Conservation (phyloP, 1,140 invertebrate genomes). For the Caenorhabditis latens region DNA sequence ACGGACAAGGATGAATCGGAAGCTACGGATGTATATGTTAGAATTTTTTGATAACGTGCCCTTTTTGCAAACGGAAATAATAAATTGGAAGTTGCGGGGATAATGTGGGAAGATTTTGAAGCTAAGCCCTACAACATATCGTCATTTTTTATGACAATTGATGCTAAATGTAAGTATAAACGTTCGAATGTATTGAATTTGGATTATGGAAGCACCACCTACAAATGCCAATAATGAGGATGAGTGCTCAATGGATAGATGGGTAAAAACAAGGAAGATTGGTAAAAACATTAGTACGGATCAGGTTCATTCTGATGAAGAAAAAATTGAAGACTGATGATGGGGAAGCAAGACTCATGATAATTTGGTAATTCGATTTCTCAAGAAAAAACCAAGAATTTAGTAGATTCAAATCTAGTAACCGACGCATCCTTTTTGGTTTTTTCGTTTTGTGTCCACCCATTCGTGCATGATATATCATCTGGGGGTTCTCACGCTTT, state of each 20-base stretch:
- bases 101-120: slow-evolving; percentile 40
- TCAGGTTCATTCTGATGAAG: background rate
- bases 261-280: background rate
- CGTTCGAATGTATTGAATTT: background rate
- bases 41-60: background rate
- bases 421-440: background rate
- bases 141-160: background rate
- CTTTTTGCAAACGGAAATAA: background rate
- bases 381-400: background rate
- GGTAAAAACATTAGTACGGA: background rate
- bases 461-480: too few relatives aligned
- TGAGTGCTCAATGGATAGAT: background rate
- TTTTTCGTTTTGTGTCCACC: background rate
- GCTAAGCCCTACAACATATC: slow-evolving; percentile 17
- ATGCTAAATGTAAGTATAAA: background rate
- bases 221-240: background rate
- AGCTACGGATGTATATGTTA: slow-evolving; percentile 3
- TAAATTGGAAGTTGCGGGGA: background rate
- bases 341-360: background rate
- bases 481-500: too few relatives aligned
- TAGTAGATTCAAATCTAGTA: background rate
- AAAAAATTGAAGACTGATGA: background rate
- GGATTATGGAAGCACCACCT: background rate
- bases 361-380: slow-evolving; percentile 24
- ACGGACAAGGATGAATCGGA: slow-evolving; percentile 39